Base-by-base conservation (phyloP, 1,140 invertebrate genomes). In the Calliphora vicina region DNA sequence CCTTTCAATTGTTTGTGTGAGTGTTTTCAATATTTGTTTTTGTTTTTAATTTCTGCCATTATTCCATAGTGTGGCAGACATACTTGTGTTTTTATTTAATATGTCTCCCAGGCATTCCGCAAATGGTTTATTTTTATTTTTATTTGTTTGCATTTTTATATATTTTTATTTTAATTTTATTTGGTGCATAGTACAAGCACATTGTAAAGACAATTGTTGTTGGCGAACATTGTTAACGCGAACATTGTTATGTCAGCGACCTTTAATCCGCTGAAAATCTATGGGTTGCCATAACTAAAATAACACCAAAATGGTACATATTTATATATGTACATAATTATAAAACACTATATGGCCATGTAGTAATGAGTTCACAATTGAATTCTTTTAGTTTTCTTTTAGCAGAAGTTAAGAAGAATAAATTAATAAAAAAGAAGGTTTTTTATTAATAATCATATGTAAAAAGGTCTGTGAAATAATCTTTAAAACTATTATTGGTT, bases 61-160 rank as follows among this genome's bases (percentile, higher is more conserved):
- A 23, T 67, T 20, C 9, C 61, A 67, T 67, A 3, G 61, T 23
- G n/a, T 67, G n/a, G 61, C 61, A 67, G 23, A 67, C 20, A 67
- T 23, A 17, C 5, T 57, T 57, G 15, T 25, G 20, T 67, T 67
- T 17, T 23, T 23, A 23, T 67, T 67, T 67, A 67, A 67, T 67
- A 67, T 67, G 61, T 67, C 61, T 67, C 61, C 9, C 20, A 67
- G 61, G 61, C 61, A 67, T 67, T 67, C 61, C 61, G 61, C 61
- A 20, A 67, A 67, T 8, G 61, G n/a, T 67, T 67, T 67, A 67
- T 25, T 23, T 20, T 23, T 67, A 20, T 67, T 23, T 67, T 20
- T 12, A 23, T 20, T 23, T 67, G n/a, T 57, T 20, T 25, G 25
- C n/a, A 12, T 17, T 67, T 50, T 67, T 67, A 67, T 61, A n/a